Evolutionary conservation across 2,888 invertebrate species (phyloP).

Genomic region (Hypomecis atomaria): DNA sequence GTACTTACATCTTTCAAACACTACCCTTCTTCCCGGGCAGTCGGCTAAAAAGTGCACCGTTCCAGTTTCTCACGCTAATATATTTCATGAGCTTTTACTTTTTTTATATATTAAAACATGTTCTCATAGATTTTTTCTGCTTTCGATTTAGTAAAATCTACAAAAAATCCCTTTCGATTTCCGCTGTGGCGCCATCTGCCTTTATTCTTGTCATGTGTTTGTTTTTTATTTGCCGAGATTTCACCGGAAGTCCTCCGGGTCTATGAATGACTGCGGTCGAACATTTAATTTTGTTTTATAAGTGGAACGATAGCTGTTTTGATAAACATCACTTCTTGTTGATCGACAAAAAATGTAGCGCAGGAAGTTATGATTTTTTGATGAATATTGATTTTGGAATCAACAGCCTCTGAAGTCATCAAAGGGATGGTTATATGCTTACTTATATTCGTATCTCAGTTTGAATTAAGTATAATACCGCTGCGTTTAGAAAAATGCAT

Average conservation of each 20-base stretch:
- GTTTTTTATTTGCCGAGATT: conserved; percentile 71
- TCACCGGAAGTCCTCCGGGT: conserved; percentile 69
- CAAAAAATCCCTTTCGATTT: conserved; percentile 81
- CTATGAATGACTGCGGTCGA: conserved; percentile 62
- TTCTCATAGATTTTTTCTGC: conserved; percentile 68
- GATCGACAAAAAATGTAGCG: conserved; percentile 25
- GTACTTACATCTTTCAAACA: too few relatives aligned
- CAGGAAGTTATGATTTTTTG: conserved; percentile 38
- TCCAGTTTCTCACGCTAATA: conserved; percentile 51
- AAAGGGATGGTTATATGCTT: neutral
- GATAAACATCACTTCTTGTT: conserved; percentile 40
- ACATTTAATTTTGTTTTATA: conserved; percentile 64
- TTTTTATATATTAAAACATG: conserved; percentile 55
- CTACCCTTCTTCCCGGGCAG: too few relatives aligned
- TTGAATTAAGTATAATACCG: neutral
- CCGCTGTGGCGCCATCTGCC: conserved; percentile 82
- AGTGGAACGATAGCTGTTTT: conserved; percentile 42
- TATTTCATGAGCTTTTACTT: conserved; percentile 67
- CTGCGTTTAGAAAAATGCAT: too few relatives aligned
- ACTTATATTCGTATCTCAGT: neutral
- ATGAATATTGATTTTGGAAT: conserved; percentile 8
- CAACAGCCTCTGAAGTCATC: neutral
- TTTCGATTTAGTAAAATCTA: conserved; percentile 53
- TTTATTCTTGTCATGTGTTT: conserved; percentile 75
- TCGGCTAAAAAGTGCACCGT: neutral